Conservation (phyloP, 2,797 vertebrate genomes). For the Octomys mimax region DNA sequence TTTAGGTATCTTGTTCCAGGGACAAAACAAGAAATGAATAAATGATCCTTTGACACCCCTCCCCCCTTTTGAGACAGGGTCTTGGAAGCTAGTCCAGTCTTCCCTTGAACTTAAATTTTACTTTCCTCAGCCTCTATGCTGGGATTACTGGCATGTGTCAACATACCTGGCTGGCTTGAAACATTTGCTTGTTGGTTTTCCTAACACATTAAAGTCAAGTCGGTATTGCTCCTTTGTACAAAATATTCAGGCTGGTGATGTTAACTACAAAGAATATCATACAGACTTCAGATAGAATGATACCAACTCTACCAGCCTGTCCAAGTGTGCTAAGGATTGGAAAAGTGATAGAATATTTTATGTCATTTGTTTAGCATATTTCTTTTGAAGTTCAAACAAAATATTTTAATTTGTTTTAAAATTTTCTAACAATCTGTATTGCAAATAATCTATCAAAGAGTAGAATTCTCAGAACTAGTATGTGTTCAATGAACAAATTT, state of each 20-base stretch:
- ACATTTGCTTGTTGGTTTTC: not conserved
- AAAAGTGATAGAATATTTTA: not conserved
- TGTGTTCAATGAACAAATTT: not conserved
- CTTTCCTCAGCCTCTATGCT: not conserved
- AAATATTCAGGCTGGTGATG: not conserved
- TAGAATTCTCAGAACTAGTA: not conserved
- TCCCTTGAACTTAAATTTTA: not conserved
- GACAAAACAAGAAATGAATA: not conserved
- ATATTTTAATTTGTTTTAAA: constrained; percentile 44
- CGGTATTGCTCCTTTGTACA: not conserved
- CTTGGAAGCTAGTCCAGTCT: not conserved
- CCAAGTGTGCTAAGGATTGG: not conserved
- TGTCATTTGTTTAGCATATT: not conserved
- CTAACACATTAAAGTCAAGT: not conserved
- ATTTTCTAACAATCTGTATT: not conserved
- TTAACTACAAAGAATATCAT: not conserved
- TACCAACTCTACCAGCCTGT: not conserved
- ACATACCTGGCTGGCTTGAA: not conserved
- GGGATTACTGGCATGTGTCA: not conserved
- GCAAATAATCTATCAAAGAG: constrained; percentile 13
- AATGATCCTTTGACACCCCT: not conserved
- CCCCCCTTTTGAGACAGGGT: not conserved
- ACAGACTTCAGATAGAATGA: not conserved
- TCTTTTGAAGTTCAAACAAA: not conserved
- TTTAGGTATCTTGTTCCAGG: not conserved